Conservation (phyloP, 2,888 invertebrate genomes). For the Chloroclysta siterata region DNA sequence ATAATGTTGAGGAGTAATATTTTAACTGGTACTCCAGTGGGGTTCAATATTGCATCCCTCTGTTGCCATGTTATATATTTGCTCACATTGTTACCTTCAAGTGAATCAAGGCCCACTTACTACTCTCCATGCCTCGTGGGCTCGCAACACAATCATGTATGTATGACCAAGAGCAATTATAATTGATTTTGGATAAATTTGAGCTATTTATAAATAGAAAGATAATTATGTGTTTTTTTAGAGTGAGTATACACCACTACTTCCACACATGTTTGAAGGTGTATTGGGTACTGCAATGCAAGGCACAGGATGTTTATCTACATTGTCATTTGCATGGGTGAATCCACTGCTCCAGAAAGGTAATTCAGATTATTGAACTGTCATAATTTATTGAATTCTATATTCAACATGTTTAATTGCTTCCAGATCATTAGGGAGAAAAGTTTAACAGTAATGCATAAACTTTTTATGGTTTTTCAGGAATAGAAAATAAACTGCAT, state of each 20-base stretch:
- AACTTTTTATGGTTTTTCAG: conserved; percentile 47
- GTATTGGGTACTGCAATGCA: conserved; percentile 94
- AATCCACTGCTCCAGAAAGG: conserved; percentile 93
- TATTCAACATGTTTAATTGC: neutral
- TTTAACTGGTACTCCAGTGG: conserved; percentile 76
- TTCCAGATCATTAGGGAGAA: neutral
- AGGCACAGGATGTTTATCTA: conserved; percentile 88
- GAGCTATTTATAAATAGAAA: neutral
- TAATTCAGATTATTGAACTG: conserved; percentile 36
- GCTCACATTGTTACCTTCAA: conserved; percentile 88
- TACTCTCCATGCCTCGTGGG: conserved; percentile 79
- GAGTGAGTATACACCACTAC: conserved; percentile 86
- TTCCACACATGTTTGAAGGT: conserved; percentile 88
- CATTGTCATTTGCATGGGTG: conserved; percentile 95
- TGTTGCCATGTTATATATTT: conserved; percentile 88
- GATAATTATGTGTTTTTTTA: conserved; percentile 49
- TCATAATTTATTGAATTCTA: neutral
- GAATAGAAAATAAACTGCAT: conserved; percentile 88
- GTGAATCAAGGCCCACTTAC: conserved; percentile 75
- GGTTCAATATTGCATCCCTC: conserved; percentile 86
- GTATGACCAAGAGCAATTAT: conserved; percentile 41
- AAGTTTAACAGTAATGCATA: too few relatives aligned
- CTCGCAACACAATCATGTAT: conserved; percentile 82
- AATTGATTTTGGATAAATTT: neutral
- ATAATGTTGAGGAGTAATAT: conserved; percentile 89